Evolutionary conservation across 2,888 invertebrate species (phyloP).

Genomic region (Trichacis sp.): DNA sequence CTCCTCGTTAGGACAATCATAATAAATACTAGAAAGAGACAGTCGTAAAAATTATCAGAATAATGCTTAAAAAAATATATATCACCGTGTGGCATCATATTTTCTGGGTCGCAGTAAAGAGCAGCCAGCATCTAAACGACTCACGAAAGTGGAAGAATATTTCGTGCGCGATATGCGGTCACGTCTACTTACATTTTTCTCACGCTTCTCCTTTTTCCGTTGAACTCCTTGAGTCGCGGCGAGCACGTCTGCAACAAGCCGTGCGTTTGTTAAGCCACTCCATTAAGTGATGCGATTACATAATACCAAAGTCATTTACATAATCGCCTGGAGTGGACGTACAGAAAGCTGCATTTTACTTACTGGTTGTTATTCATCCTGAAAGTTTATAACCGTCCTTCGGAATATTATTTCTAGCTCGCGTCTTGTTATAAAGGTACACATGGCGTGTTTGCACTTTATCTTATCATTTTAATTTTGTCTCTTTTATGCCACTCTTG

Average conservation of each 20-base stretch:
- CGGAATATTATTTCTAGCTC: slow-evolving; percentile 29
- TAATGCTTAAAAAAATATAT: slow-evolving; percentile 21
- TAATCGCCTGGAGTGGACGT: slow-evolving; percentile 42
- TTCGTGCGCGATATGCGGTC: slow-evolving; percentile 36
- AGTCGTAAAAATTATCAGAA: slow-evolving; percentile 12
- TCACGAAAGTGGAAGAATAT: slow-evolving; percentile 36
- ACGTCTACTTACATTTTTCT: slow-evolving; percentile 25
- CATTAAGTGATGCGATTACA: slow-evolving; percentile 42
- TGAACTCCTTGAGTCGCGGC: slow-evolving; percentile 32
- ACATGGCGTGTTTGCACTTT: not conserved
- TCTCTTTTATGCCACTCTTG: no score
- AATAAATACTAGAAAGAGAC: slow-evolving; percentile 6
- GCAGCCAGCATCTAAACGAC: slow-evolving; percentile 39
- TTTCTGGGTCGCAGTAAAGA: slow-evolving; percentile 30
- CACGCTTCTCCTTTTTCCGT: slow-evolving; percentile 15
- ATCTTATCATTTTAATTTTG: not conserved
- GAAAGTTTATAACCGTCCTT: slow-evolving; percentile 27
- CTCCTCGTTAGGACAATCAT: slow-evolving; percentile 10
- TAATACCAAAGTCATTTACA: slow-evolving; percentile 41
- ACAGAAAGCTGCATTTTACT: slow-evolving; percentile 32
- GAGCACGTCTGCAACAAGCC: slow-evolving; percentile 37
- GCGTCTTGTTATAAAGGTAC: slow-evolving; percentile 12
- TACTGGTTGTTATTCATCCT: slow-evolving; percentile 34
- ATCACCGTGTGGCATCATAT: slow-evolving; percentile 19
- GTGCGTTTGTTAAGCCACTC: slow-evolving; percentile 37